A percentile compares a stretch with the other conserved stretches of the same genome.
These are phyloP conservation scores for Azorinus chamasolen DNA, from an alignment of 2,888 invertebrate species.

Conservation along the genomic window DNA sequence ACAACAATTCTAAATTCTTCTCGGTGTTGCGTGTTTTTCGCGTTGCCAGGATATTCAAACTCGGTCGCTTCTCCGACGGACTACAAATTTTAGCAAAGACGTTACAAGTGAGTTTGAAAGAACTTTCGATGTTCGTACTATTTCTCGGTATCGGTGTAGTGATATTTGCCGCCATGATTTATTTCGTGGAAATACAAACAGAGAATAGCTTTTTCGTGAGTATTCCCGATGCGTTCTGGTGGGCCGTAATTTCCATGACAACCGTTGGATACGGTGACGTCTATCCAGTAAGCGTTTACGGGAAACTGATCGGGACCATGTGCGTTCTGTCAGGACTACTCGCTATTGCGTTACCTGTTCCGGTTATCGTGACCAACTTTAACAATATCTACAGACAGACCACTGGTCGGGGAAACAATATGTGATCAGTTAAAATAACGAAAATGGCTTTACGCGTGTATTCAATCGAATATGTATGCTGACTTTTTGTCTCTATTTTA, in stretches of 20 bases:
- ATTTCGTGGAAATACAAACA: conserved; percentile 82
- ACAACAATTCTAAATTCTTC: conserved; percentile 70
- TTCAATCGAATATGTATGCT: too few relatives aligned
- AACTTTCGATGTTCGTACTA: conserved; percentile 84
- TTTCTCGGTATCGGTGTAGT: conserved; percentile 85
- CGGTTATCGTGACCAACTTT: conserved; percentile 87
- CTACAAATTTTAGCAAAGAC: conserved; percentile 84
- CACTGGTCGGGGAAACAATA: conserved; percentile 72
- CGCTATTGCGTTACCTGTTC: conserved; percentile 87
- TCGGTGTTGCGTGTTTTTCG: conserved; percentile 82
- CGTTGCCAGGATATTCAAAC: conserved; percentile 84
- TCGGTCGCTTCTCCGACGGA: conserved; percentile 85
- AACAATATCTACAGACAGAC: conserved; percentile 86
- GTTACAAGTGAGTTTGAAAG: conserved; percentile 81
- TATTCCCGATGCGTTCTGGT: conserved; percentile 86
- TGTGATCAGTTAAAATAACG: conserved; percentile 6
- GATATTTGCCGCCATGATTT: conserved; percentile 84
- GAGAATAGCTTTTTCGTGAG: conserved; percentile 78
- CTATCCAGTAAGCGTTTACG: conserved; percentile 85
- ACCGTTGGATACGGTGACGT: conserved; percentile 86
- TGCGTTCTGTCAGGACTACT: conserved; percentile 87
- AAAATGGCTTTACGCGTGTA: too few relatives aligned
- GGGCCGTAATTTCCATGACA: conserved; percentile 85
- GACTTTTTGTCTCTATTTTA: too few relatives aligned
- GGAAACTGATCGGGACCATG: conserved; percentile 86